Evolutionary conservation across 2,113 vertebrate species (phyloP).

Genomic region (Galbula dea): DNA sequence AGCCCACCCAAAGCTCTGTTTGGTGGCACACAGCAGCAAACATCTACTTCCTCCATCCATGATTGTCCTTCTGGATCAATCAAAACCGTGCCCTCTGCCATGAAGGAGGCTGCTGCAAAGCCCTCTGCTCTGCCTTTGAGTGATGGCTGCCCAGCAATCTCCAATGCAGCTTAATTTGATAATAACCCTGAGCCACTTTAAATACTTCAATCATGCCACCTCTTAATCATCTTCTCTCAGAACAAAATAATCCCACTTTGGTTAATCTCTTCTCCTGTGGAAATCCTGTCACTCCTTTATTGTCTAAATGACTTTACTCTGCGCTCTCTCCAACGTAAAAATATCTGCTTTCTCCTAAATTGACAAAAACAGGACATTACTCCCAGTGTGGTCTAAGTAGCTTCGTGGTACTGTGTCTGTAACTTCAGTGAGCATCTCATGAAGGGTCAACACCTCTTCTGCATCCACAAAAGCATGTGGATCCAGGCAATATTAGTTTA

Average conservation of each 20-base stretch:
- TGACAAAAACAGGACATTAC: background rate
- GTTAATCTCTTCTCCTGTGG: conserved; percentile 57
- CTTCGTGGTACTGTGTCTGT: background rate
- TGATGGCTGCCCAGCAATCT: conserved; percentile 24
- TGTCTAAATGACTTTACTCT: conserved; percentile 31
- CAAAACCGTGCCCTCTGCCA: background rate
- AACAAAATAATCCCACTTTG: conserved; percentile 68
- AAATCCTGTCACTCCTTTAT: conserved; percentile 62
- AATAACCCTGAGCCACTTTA: conserved; percentile 63
- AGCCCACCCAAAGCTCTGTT: background rate
- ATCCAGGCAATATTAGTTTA: background rate
- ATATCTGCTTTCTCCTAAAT: background rate
- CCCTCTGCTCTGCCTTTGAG: background rate
- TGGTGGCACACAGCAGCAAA: background rate
- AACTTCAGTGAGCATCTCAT: background rate
- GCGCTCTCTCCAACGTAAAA: background rate
- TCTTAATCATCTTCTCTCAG: conserved; percentile 55
- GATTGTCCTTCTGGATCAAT: background rate
- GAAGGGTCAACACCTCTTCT: background rate
- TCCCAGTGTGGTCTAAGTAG: background rate
- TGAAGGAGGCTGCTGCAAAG: background rate
- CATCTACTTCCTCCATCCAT: background rate
- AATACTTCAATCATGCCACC: conserved; percentile 59
- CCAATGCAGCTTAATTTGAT: conserved; percentile 53
- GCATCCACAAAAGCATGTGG: accelerated